These are phyloP conservation scores for Phylloscopus trochilus DNA, from an alignment of 2,113 vertebrate genomes.

Conservation along the genomic window DNA sequence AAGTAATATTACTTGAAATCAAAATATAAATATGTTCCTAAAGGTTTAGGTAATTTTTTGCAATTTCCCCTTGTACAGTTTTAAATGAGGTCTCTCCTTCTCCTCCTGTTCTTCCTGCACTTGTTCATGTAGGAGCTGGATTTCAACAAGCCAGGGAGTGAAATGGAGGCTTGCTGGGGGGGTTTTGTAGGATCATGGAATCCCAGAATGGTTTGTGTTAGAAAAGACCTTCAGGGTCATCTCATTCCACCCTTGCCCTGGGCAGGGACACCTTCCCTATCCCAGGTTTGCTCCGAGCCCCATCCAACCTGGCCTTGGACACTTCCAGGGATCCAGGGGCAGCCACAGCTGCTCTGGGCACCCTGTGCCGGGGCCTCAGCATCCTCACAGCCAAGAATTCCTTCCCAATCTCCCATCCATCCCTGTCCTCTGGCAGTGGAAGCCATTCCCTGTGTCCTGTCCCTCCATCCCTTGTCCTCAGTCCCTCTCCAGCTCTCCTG, in stretches of 20 bases:
- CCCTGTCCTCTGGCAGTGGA: neutral
- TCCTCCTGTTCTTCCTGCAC: slow-evolving; percentile 21
- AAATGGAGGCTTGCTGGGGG: neutral
- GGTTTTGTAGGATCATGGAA: neutral
- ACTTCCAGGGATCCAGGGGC: neutral
- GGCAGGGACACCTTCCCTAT: neutral
- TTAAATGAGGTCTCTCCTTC: slow-evolving; percentile 32
- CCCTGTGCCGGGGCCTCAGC: neutral
- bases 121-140: neutral
- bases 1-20: slow-evolving; percentile 71
- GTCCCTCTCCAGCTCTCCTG: neutral
- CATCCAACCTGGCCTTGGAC: accelerated
- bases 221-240: accelerated
- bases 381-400: neutral
- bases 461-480: neutral
- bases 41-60: slow-evolving; percentile 68
- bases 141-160: neutral
- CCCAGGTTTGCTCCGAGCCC: accelerated
- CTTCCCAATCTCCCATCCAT: accelerated
- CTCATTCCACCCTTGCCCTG: accelerated
- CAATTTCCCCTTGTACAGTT: slow-evolving; percentile 60
- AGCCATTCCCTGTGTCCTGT: neutral
- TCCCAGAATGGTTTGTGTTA: neutral
- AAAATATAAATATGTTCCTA: slow-evolving; percentile 72
- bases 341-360: neutral